phyloP scores from a whole-genome alignment of 2,888 invertebrate genomes.

The Phortica okadai region DNA sequence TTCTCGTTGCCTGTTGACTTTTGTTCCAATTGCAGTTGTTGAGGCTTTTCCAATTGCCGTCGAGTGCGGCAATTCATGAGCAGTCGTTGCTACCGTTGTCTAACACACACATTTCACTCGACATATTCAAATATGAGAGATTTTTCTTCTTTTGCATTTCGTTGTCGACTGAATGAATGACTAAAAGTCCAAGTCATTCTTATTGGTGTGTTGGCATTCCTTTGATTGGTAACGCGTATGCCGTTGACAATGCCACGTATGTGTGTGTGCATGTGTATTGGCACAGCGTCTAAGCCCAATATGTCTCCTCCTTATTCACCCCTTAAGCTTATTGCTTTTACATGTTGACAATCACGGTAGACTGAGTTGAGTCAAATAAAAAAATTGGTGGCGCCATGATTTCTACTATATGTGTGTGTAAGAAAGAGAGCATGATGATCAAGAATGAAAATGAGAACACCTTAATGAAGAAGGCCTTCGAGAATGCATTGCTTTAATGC shows the following conservation, averaged over 20 bases:
- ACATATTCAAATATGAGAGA: not conserved
- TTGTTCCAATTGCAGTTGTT: not conserved
- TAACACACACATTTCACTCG: not conserved
- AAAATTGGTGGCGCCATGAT: not conserved
- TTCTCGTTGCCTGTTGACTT: slow-evolving; percentile 30
- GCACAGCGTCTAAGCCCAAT: not conserved
- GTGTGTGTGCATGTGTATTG: not conserved
- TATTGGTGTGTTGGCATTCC: slow-evolving; percentile 2
- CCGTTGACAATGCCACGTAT: slow-evolving; percentile 66
- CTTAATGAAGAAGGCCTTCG: too few species aligned
- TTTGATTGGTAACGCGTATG: slow-evolving; percentile 68
- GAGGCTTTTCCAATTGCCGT: not conserved
- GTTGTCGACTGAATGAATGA: not conserved
- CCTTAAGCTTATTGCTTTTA: too few species aligned
- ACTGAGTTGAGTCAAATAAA: slow-evolving; percentile 41
- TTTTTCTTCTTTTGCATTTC: not conserved
- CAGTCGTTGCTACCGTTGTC: not conserved
- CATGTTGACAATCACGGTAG: not conserved
- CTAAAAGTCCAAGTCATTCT: not conserved
- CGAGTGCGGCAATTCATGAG: not conserved
- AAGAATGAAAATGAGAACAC: too few species aligned
- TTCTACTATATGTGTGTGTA: not conserved
- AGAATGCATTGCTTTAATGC: too few species aligned
- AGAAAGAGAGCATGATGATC: not conserved
- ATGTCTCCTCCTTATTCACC: too few species aligned